Evolutionary conservation across 1,140 invertebrate species (phyloP).

Genomic region (Augochlora pura): DNA sequence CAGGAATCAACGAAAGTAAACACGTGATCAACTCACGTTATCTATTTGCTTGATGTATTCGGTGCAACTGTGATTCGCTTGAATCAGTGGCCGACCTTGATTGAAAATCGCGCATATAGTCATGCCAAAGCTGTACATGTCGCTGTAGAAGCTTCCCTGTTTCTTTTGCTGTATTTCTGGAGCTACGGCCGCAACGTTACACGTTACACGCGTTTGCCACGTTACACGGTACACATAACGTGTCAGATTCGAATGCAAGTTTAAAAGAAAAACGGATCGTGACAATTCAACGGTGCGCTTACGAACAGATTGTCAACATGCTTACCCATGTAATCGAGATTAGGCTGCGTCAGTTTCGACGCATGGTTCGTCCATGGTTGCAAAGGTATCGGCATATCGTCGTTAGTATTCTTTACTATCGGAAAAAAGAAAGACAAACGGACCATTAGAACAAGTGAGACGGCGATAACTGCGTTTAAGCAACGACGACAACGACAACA

Average conservation of each 20-base stretch:
- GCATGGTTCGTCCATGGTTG: slow-evolving; percentile 93
- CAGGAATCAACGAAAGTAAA: background rate
- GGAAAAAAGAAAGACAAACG: slow-evolving; percentile 40
- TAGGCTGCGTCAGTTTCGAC: slow-evolving; percentile 95
- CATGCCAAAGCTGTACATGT: slow-evolving; percentile 98
- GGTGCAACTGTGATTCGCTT: slow-evolving; percentile 92
- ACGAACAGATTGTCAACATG: slow-evolving; percentile 1
- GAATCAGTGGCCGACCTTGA: slow-evolving; percentile 90
- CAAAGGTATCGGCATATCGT: slow-evolving; percentile 85
- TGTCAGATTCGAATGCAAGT: background rate
- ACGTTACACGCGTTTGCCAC: background rate
- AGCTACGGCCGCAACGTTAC: slow-evolving; percentile 80
- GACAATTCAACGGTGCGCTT: no score
- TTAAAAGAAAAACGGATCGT: no score
- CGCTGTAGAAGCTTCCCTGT: slow-evolving; percentile 91
- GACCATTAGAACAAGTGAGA: background rate
- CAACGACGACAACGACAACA: no score
- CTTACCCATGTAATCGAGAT: slow-evolving; percentile 94
- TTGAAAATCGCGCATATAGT: slow-evolving; percentile 96
- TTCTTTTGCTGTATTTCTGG: slow-evolving; percentile 94
- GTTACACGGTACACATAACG: background rate
- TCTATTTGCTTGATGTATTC: slow-evolving; percentile 95
- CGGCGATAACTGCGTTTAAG: no score
- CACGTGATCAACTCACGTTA: slow-evolving; percentile 85
- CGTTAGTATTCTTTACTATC: slow-evolving; percentile 85